These are phyloP conservation scores for Perca flavescens DNA, from an alignment of 2,113 vertebrate genomes.

Conservation along the genomic window DNA sequence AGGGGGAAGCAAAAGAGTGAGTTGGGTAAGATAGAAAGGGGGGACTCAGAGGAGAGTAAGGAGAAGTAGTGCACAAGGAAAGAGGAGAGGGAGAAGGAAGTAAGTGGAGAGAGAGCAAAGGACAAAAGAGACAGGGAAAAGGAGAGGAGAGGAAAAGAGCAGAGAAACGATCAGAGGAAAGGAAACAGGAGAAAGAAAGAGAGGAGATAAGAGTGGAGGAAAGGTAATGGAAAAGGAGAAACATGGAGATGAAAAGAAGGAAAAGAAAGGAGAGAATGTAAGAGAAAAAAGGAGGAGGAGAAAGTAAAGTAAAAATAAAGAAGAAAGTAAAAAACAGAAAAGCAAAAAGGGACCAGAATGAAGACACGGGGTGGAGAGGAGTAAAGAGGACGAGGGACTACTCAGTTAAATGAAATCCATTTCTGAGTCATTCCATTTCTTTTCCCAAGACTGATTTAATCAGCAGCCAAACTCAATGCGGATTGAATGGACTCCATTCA, in stretches of 20 bases:
- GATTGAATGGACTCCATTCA: conserved; percentile 9
- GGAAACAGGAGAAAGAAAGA: neutral
- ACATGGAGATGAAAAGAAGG: neutral
- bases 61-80: neutral
- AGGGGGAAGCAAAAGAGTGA: no score
- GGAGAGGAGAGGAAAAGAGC: neutral
- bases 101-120: neutral
- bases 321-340: neutral
- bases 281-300: no score
- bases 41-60: neutral
- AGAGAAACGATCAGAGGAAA: neutral
- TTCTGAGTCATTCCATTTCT: conserved; percentile 27
- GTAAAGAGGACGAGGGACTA: conserved; percentile 32
- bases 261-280: neutral
- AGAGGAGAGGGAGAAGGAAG: neutral
- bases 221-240: neutral
- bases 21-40: neutral
- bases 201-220: neutral
- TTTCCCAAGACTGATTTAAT: conserved; percentile 24
- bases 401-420: conserved; percentile 56
- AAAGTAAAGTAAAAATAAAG: neutral
- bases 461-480: conserved; percentile 1
- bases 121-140: neutral
- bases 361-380: neutral
- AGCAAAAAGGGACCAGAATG: conserved; percentile 13